Percentiles rank a stretch among this genome's conserved stretches.
These are phyloP conservation scores for Thymelicus sylvestris DNA, from an alignment of 2,888 invertebrate species.

Conservation along the genomic window DNA sequence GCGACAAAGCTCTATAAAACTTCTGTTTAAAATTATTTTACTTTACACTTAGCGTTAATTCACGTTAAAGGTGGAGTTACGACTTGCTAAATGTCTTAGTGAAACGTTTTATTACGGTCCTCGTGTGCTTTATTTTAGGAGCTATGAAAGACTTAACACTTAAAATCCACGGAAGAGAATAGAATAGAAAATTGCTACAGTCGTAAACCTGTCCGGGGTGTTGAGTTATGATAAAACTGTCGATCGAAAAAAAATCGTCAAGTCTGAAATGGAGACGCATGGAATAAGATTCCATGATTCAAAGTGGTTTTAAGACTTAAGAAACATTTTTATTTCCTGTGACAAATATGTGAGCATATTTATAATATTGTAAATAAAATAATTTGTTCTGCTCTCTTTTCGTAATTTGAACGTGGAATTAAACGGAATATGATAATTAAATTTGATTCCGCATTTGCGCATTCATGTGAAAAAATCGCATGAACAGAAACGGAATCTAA, in stretches of 20 bases:
- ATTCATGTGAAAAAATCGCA: constrained; percentile 22
- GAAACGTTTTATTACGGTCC: constrained; percentile 39
- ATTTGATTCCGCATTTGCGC: constrained; percentile 14
- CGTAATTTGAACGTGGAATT: background rate
- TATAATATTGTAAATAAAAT: background rate
- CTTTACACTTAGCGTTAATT: constrained; percentile 35
- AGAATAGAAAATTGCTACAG: constrained; percentile 23
- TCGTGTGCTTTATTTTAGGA: constrained; percentile 37
- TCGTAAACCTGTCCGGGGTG: constrained; percentile 16
- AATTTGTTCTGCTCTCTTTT: background rate
- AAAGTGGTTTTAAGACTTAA: too few relatives aligned
- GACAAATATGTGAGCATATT: too few relatives aligned
- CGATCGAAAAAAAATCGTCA: background rate
- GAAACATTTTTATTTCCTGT: too few relatives aligned
- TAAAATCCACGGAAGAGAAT: constrained; percentile 18
- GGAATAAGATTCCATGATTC: background rate
- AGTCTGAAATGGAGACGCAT: background rate
- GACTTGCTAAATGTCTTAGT: constrained; percentile 38
- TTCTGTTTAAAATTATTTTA: constrained; percentile 33
- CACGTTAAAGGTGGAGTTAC: constrained; percentile 34
- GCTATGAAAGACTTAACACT: constrained; percentile 37
- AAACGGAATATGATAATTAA: constrained; percentile 3
- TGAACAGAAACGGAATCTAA: constrained; percentile 34
- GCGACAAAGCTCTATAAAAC: constrained; percentile 27
- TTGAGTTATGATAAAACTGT: constrained; percentile 9